phyloP scores from a whole-genome alignment of 2,113 vertebrate species.

The Strix uralensis region DNA sequence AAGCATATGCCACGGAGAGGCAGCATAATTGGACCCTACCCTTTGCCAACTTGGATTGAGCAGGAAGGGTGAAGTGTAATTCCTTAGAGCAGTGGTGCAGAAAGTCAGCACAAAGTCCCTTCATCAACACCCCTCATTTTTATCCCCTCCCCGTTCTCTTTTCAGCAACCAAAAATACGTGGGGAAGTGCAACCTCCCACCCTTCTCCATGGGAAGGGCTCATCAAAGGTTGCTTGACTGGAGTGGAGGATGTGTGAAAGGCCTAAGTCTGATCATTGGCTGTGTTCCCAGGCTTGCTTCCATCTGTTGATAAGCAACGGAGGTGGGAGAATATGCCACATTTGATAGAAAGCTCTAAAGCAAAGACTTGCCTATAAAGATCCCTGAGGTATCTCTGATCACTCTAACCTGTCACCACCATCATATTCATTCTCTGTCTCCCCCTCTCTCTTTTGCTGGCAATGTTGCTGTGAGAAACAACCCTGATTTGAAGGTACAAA shows the following conservation, averaged over 20 bases:
- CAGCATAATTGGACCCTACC: background rate
- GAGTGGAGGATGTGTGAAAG: constrained; percentile 54
- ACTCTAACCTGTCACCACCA: constrained; percentile 5
- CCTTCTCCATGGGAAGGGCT: constrained; percentile 30
- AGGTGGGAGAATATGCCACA: constrained; percentile 41
- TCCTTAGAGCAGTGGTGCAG: background rate
- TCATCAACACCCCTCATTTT: background rate
- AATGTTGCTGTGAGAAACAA: constrained; percentile 6
- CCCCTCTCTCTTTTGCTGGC: constrained; percentile 12
- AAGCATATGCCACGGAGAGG: background rate
- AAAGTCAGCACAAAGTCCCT: constrained; percentile 30
- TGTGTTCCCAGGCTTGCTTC: constrained; percentile 60
- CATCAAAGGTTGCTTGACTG: constrained; percentile 55
- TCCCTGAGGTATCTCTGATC: constrained; percentile 67
- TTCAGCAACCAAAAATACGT: background rate
- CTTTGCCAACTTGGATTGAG: background rate
- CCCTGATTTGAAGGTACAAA: background rate
- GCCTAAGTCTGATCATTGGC: constrained; percentile 49
- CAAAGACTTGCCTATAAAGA: constrained; percentile 54
- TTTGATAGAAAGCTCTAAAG: constrained; percentile 64
- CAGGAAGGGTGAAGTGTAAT: background rate
- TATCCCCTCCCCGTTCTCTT: background rate
- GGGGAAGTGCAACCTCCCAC: constrained; percentile 44
- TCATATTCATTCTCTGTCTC: background rate
- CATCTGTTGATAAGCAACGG: constrained; percentile 56